Percentiles rank a stretch among this genome's conserved stretches.
Conservation (phyloP, 2,888 invertebrate species). For the Pseudeuparius sepicola region DNA sequence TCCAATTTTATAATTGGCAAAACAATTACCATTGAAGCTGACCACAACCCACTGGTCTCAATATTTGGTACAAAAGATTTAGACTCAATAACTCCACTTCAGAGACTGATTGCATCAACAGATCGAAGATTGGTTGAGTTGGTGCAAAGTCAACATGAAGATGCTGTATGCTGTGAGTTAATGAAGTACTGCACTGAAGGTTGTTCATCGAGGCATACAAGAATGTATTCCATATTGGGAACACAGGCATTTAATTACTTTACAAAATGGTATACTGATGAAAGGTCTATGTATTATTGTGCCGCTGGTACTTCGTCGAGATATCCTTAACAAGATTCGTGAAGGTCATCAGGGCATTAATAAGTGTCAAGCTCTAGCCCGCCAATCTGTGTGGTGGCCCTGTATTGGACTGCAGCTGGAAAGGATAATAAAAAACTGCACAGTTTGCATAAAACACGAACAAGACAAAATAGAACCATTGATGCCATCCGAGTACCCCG, state of each 20-base stretch:
- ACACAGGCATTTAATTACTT: constrained; percentile 14
- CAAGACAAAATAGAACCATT: constrained; percentile 16
- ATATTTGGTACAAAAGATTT: constrained; percentile 14
- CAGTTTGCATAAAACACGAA: constrained; percentile 16
- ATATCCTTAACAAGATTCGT: constrained; percentile 21
- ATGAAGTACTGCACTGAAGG: constrained; percentile 10
- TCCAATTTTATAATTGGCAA: constrained; percentile 7
- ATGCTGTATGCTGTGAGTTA: constrained; percentile 1
- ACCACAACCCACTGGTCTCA: too few species aligned
- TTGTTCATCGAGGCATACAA: constrained; percentile 18
- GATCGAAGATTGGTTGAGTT: constrained; percentile 9
- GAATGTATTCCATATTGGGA: constrained; percentile 16
- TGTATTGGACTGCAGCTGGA: constrained; percentile 17
- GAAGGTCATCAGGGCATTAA: constrained; percentile 22
- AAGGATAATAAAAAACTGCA: constrained; percentile 15
- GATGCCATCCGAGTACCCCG: constrained; percentile 18
- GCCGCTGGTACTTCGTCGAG: constrained; percentile 15
- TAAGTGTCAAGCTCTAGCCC: constrained; percentile 19
- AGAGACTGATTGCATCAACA: constrained; percentile 3
- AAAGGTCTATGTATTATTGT: constrained; percentile 16
- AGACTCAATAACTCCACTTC: constrained; percentile 5
- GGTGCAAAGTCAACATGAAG: not conserved
- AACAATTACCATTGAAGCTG: too few species aligned
- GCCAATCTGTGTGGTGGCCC: constrained; percentile 22
- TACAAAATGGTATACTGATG: constrained; percentile 13